phyloP scores from a whole-genome alignment of 2,888 invertebrate species.

The Onthophagus sagittarius region DNA sequence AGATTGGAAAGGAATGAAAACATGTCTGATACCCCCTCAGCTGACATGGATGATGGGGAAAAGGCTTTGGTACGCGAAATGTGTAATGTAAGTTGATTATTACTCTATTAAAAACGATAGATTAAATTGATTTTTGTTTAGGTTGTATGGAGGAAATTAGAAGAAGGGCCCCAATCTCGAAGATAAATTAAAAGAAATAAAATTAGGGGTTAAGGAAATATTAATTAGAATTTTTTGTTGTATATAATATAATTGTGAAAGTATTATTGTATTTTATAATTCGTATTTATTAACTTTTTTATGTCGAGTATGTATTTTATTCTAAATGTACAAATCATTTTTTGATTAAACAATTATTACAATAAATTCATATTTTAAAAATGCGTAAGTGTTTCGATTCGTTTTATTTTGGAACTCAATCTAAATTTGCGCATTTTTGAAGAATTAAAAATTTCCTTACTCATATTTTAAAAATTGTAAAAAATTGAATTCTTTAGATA shows the following conservation, averaged over 20 bases:
- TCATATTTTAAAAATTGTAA: no score
- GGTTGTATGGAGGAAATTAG: conserved; percentile 89
- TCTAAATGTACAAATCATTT: conserved; percentile 19
- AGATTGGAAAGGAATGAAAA: conserved; percentile 41
- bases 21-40: conserved; percentile 44
- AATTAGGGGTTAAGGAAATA: background rate
- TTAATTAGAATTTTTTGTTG: background rate
- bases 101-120: background rate
- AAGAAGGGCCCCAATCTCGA: conserved; percentile 70
- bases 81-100: conserved; percentile 71
- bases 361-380: conserved; percentile 7
- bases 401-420: no score
- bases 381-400: no score
- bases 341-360: background rate
- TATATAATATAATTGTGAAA: conserved; percentile 3
- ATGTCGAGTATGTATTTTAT: conserved; percentile 18
- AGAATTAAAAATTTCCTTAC: no score
- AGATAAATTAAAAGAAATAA: conserved; percentile 31
- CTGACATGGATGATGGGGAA: conserved; percentile 79
- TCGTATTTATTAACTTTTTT: conserved; percentile 22
- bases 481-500: no score
- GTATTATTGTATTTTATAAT: conserved; percentile 22
- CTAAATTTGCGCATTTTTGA: no score
- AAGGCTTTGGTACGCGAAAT: conserved; percentile 91
- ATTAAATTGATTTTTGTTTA: conserved; percentile 34